A percentile compares a stretch with the other conserved stretches of the same genome.
Conservation (phyloP, 2,888 invertebrate genomes). For the Euzetes globulus region DNA sequence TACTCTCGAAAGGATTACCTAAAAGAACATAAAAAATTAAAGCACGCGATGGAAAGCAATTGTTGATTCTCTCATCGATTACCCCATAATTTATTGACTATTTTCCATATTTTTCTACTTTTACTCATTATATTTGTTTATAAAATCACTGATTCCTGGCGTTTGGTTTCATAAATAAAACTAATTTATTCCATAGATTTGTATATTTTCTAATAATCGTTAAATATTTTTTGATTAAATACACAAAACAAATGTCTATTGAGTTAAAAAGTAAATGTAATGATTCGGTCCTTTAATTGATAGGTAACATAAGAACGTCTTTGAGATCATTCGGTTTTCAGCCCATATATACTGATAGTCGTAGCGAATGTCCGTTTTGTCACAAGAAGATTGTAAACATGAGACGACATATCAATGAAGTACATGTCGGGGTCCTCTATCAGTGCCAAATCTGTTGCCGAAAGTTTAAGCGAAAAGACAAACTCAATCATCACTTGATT, state of each 20-base stretch:
- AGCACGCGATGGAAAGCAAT: conserved; percentile 33
- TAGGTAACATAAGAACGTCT: conserved; percentile 3
- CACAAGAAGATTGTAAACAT: conserved; percentile 16
- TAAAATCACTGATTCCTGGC: no score
- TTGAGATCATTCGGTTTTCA: conserved; percentile 13
- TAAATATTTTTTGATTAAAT: no score
- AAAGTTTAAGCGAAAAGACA: conserved; percentile 20
- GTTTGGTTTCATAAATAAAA: no score
- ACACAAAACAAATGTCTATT: no score
- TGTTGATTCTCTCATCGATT: no score
- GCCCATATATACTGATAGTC: not conserved
- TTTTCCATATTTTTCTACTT: not conserved
- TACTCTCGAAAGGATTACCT: conserved; percentile 39
- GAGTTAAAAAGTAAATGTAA: no score
- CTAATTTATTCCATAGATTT: not conserved
- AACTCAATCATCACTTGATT: conserved; percentile 15
- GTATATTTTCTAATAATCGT: not conserved
- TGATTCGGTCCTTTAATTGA: conserved; percentile 1
- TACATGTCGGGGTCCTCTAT: conserved; percentile 8
- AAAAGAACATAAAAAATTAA: conserved; percentile 38
- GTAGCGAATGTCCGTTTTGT: conserved; percentile 22
- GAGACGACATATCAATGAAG: conserved; percentile 23
- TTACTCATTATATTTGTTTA: no score
- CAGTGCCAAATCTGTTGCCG: conserved; percentile 21
- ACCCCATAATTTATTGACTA: not conserved